Base-by-base conservation (phyloP, 2,113 vertebrate genomes). In the Cyanistes caeruleus region DNA sequence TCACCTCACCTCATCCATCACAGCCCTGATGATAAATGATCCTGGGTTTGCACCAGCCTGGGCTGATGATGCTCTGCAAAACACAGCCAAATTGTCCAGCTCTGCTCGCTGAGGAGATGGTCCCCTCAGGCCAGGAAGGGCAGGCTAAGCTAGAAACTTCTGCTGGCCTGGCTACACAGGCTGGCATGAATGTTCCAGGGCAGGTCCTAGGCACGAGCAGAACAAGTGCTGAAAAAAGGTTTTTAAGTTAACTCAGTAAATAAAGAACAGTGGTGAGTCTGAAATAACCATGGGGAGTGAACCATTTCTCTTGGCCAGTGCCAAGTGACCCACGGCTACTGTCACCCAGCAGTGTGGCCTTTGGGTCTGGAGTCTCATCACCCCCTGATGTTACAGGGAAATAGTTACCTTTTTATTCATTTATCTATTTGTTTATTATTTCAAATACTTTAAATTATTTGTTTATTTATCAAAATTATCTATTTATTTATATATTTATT, bases 1-100 rank as follows among this genome's bases (percentile, higher is more conserved):
- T 87, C 13, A 0, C 15, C 87, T 87, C 91, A 59, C 48, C 77
- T 93, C 95, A 96, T 96, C 94, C 89, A 95, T 95, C 95, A 95
- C 59, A 75, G 53, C 37, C 49, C 53, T 19, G 84, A 81, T 92
- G 91, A 96, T 87, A 44, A 94, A 94, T 21, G 84, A 84, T 4
- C 20, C 73, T 30, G 65, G 58, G 77, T 68, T 56, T 82, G 52
- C 77, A 96, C 56, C 91, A 83, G 87, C 87, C 90, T 5, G 67
- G 87, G 90, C 78, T 41, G 78, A 35, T 37, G 28, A 28, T 25
- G 19, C 37, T 94, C 78, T 52, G 70, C 64, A 65, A 25, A 78
- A 30, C 78, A 15, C 72, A 87, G 86, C 84, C 95, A 89, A 80
- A 72, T 20, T 77, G 51, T 49, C 27, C 21, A 44, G 64, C 93